Base-by-base conservation (phyloP, 2,888 invertebrate species). In the Phytoseiulus persimilis region DNA sequence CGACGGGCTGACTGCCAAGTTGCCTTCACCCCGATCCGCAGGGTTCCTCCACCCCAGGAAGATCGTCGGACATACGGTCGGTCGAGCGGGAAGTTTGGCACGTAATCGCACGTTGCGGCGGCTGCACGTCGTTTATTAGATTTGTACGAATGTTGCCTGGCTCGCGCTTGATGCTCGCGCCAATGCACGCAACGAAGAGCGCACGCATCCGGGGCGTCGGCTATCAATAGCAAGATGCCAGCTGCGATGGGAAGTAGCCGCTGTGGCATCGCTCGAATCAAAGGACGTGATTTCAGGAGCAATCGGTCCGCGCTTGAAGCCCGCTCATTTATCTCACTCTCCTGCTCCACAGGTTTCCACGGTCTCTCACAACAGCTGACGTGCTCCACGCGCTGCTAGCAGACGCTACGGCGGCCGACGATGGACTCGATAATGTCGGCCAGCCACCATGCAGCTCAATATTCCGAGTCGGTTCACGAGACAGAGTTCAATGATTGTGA, bases 301-400 rank as follows among this genome's bases (percentile, higher is more conserved):
- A 39, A 39, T 65, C 65, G 28, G 18, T 18, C 9, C 39, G 9
- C 5, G 28, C 65, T n/a, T n/a, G 65, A 65, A 65, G 5, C 18
- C 65, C 65, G 65, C 28, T 65, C 65, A 65, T 65, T 65, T 28
- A 65, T 65, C 65, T 65, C 65, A 2, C 2, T 65, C 65, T 65
- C 18, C 65, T 65, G 65, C 65, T 65, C 65, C 65, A 45, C 87
- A 87, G 87, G 87, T 33, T 87, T 87, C 87, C 87, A 87, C 87
- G 87, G 87, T 87, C 87, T 87, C n/a, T 87, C 87, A 33, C 87
- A 87, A 45, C 32, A 87, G 87, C 45, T 87, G 87, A 87, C 87
- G 3, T 87, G 87, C 87, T 87, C 87, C 32, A 87, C 87, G 28
- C 87, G 87, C 33, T 87, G 87, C 87, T 87, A 87, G 87, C 87